These are phyloP conservation scores for Bovichtus diacanthus DNA, from an alignment of 2,797 vertebrate species.

Conservation along the genomic window DNA sequence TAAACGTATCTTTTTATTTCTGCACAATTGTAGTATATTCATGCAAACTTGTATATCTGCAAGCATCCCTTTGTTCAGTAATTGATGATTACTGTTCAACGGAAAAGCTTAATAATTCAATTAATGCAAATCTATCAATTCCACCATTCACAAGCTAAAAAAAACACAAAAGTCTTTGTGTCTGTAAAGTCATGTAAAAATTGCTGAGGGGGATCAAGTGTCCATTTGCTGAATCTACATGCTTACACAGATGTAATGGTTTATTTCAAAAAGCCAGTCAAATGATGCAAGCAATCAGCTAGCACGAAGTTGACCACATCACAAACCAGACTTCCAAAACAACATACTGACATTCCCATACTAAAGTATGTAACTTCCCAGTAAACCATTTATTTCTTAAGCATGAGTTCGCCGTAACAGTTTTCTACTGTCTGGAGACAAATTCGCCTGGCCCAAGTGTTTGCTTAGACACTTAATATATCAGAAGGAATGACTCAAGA, in stretches of 20 bases:
- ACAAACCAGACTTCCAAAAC: slow-evolving; percentile 20
- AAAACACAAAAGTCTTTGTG: not conserved
- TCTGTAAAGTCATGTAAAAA: not conserved
- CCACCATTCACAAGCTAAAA: not conserved
- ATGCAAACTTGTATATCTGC: not conserved
- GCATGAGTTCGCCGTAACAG: slow-evolving; percentile 21
- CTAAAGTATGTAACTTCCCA: slow-evolving; percentile 9
- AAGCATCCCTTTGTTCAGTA: not conserved
- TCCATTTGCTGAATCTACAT: not conserved
- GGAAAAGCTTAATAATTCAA: not conserved
- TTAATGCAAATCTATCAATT: not conserved
- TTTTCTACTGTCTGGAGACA: slow-evolving; percentile 30
- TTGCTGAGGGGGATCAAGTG: not conserved
- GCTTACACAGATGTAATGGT: not conserved
- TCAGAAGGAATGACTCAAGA: slow-evolving; percentile 26
- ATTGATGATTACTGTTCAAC: not conserved
- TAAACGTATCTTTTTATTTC: not conserved
- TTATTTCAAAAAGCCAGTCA: slow-evolving; percentile 13
- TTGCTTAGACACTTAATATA: slow-evolving; percentile 33
- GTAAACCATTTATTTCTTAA: slow-evolving; percentile 19
- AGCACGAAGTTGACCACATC: slow-evolving; percentile 18
- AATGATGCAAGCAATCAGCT: slow-evolving; percentile 12
- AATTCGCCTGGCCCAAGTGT: slow-evolving; percentile 13
- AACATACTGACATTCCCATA: slow-evolving; percentile 28
- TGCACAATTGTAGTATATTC: not conserved